Conservation (phyloP, 2,113 vertebrate genomes). For the Eulacestoma nigropectus region DNA sequence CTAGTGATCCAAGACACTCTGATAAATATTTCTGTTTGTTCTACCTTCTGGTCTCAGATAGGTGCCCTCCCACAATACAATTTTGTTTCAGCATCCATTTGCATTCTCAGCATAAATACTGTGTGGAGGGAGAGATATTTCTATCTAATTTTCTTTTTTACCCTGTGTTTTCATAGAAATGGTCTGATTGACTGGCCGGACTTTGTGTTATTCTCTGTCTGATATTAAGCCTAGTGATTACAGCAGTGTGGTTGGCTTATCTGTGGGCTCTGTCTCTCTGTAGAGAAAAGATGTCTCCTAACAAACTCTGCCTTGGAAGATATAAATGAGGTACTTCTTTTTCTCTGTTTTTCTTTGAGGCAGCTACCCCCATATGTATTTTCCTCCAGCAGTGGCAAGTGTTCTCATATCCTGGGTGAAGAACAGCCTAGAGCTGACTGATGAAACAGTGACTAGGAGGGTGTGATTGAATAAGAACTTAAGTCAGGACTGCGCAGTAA, state of each 20-base stretch:
- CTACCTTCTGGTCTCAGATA: not conserved
- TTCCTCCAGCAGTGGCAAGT: not conserved
- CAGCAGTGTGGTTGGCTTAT: not conserved
- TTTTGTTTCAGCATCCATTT: not conserved
- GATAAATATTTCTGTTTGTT: not conserved
- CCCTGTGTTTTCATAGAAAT: not conserved
- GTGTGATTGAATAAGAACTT: not conserved
- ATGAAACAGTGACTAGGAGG: not conserved
- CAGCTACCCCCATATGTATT: not conserved
- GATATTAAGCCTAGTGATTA: not conserved
- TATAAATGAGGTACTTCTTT: not conserved
- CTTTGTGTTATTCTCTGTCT: not conserved
- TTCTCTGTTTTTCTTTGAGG: not conserved
- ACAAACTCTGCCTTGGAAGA: not conserved
- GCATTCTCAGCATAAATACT: not conserved
- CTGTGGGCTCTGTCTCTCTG: not conserved
- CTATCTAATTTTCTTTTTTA: not conserved
- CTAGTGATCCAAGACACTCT: not conserved
- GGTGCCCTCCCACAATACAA: not conserved
- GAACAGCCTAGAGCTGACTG: not conserved
- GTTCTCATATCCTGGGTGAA: not conserved
- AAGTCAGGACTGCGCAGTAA: not conserved
- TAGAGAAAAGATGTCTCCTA: not conserved
- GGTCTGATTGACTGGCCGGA: not conserved
- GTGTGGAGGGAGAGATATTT: not conserved